Evolutionary conservation across 2,113 vertebrate species (phyloP).

Genomic region (Salvator merianae): DNA sequence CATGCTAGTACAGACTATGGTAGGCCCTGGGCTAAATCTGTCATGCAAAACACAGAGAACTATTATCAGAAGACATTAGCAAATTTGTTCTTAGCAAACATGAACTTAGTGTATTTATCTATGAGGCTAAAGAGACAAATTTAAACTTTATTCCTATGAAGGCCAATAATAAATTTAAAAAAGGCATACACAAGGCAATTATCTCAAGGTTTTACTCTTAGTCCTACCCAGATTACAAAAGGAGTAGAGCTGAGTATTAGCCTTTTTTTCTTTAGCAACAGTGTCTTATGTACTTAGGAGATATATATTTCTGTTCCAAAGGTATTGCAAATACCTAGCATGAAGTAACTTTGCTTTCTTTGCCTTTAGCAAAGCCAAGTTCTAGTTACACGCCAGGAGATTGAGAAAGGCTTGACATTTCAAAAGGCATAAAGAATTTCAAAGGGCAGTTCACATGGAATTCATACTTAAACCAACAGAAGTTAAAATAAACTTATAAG

Average conservation of each 20-base stretch:
- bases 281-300: slow-evolving; percentile 39
- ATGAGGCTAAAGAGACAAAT: slow-evolving; percentile 33
- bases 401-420: slow-evolving; percentile 7
- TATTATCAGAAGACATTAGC: slow-evolving; percentile 7
- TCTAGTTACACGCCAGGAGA: slow-evolving; percentile 10
- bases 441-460: not conserved
- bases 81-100: not conserved
- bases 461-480: not conserved
- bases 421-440: slow-evolving; percentile 15
- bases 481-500: not conserved
- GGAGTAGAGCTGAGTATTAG: not conserved
- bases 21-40: not conserved
- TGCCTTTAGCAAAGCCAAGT: not conserved
- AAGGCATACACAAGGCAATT: slow-evolving; percentile 19
- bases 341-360: slow-evolving; percentile 28
- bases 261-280: slow-evolving; percentile 41
- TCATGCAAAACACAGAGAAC: not conserved
- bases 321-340: slow-evolving; percentile 33
- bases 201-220: slow-evolving; percentile 47
- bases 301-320: slow-evolving; percentile 56
- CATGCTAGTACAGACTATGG: too few species aligned
- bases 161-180: not conserved
- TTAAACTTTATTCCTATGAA: slow-evolving; percentile 7
- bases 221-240: slow-evolving; percentile 61
- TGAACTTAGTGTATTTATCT: slow-evolving; percentile 18